Base-by-base conservation (phyloP, 2,888 invertebrate species). In the Plagiodera versicolora region DNA sequence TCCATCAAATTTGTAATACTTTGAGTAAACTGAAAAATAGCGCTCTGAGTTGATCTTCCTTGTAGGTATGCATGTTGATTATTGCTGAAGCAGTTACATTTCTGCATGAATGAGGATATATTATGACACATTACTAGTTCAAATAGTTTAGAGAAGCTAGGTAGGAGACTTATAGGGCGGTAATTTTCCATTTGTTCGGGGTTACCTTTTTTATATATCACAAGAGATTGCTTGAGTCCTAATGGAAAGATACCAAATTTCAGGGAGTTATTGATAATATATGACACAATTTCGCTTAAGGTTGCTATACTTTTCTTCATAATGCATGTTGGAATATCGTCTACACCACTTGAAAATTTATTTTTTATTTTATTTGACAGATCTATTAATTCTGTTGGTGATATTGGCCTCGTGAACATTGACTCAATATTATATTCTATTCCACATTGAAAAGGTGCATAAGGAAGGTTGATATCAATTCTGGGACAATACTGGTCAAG, bases 71-170 rank as follows among this genome's bases (percentile, higher is more conserved):
- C 48, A 20, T 48, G 24, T 28, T 48, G 28, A 48, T 24, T n/a
- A 28, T 24, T 48, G 24, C 48, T 48, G 19, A 48, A n/a, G 48
- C 24, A 16, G 48, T 48, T 48, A 18, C 48, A 48, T 16, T 14
- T 14, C 8, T 48, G 48, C 28, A 20, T 19, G 28, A 14, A 28
- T 48, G 48, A 28, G 14, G 48, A 18, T 48, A 48, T 48, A 24
- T 48, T 48, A n/a, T 28, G 20, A 28, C 10, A 48, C 28, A 48
- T 48, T 11, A 16, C 48, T 24, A 24, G 18, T 28, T 48, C 28
- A n/a, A 14, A 48, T 48, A 48, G 18, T 28, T 48, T 28, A n/a
- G 48, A 48, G n/a, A 48, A 48, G n/a, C 48, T 48, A 2, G 48
- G 48, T 9, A 28, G 24, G 20, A 48, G 14, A 19, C 20, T 48